Evolutionary conservation across 2,797 vertebrate species (phyloP).

Genomic region (Acanthis flammea): DNA sequence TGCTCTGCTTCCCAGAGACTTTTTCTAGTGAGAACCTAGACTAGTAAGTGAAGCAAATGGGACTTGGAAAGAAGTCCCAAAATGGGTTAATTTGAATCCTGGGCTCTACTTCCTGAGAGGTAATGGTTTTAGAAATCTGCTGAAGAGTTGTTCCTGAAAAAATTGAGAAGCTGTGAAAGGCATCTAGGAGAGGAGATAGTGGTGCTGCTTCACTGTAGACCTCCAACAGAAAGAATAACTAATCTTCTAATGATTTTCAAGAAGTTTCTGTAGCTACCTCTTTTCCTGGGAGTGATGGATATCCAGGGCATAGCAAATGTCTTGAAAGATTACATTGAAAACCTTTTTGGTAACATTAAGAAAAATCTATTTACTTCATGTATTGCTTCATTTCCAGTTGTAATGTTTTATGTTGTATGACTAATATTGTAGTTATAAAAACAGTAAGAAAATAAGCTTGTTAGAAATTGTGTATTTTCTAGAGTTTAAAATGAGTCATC

Average conservation of each 20-base stretch:
- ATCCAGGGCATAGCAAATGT: neutral
- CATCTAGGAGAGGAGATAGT: accelerated
- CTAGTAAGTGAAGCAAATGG: neutral
- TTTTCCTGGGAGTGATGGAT: neutral
- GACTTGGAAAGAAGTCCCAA: neutral
- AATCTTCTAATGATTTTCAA: neutral
- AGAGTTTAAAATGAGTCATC: neutral
- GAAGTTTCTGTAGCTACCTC: neutral
- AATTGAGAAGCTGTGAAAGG: neutral
- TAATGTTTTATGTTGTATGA: neutral
- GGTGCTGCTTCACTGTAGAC: neutral
- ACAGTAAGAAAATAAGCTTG: neutral
- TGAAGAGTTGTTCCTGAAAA: neutral
- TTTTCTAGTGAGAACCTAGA: neutral
- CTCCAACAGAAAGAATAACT: neutral
- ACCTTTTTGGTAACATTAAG: neutral
- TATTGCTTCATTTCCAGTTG: neutral
- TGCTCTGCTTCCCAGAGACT: neutral
- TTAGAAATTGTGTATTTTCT: neutral
- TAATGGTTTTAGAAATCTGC: neutral
- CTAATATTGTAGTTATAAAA: neutral
- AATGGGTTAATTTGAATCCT: neutral
- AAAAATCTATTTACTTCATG: neutral
- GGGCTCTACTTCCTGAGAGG: neutral
- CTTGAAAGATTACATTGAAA: neutral